Evolutionary conservation across 2,113 vertebrate species (phyloP).

Genomic region (Mormoops blainvillei): DNA sequence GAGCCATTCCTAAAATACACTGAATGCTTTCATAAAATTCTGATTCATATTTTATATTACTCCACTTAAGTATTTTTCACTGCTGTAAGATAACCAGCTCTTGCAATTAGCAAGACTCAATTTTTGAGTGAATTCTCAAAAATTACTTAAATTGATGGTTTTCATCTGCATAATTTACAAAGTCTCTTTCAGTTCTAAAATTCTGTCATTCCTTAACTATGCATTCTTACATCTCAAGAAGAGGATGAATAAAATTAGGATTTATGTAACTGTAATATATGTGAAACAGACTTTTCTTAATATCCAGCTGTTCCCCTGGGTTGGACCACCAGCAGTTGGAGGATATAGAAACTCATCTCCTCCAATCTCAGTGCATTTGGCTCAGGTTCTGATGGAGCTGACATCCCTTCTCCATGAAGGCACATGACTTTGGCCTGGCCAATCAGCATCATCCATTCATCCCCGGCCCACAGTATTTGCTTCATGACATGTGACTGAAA

Average conservation of each 20-base stretch:
- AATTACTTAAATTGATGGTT: not conserved
- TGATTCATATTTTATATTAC: slow-evolving; percentile 6
- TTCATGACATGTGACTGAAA: not conserved
- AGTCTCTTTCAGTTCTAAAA: slow-evolving; percentile 33
- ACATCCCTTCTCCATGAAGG: not conserved
- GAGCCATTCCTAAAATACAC: not conserved
- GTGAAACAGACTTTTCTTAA: not conserved
- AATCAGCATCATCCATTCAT: not conserved
- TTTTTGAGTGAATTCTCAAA: not conserved
- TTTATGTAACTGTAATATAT: not conserved
- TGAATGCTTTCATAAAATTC: slow-evolving; percentile 25
- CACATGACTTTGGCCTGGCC: not conserved
- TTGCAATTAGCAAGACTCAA: slow-evolving; percentile 13
- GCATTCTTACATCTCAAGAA: not conserved
- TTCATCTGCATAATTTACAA: not conserved
- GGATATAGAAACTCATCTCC: not conserved
- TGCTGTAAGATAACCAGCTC: not conserved
- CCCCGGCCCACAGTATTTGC: not conserved
- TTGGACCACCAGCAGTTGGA: not conserved
- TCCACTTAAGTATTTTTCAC: not conserved
- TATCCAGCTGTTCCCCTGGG: not conserved
- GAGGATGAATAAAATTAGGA: not conserved
- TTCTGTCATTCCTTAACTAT: slow-evolving; percentile 2
- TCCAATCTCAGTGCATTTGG: not conserved
- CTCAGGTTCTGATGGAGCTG: not conserved